phyloP scores from a whole-genome alignment of 2,113 vertebrate genomes.

The Puffinus mauretanicus region DNA sequence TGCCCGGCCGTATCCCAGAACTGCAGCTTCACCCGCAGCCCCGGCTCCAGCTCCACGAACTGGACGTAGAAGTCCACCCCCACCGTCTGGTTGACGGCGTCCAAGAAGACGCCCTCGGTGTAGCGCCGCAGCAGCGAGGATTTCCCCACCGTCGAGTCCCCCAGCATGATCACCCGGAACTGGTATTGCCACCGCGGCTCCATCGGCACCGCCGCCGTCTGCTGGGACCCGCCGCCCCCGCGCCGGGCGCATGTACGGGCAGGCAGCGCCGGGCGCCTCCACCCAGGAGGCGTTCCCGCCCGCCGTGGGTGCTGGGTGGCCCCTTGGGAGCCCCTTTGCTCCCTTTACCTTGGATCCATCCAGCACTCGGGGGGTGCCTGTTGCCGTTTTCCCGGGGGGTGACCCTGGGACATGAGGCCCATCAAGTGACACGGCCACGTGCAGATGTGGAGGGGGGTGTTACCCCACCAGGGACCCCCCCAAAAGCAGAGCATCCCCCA shows the following conservation, averaged over 20 bases:
- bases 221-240: background rate
- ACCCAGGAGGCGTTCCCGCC: conserved; percentile 38
- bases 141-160: conserved; percentile 87
- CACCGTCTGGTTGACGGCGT: conserved; percentile 79
- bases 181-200: conserved; percentile 86
- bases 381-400: background rate
- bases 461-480: background rate
- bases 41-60: conserved; percentile 82
- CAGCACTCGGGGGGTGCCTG: rapidly evolving
- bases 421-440: background rate
- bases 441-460: too few species aligned
- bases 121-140: conserved; percentile 83
- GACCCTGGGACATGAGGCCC: background rate
- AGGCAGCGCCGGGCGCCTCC: background rate
- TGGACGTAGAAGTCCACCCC: conserved; percentile 87
- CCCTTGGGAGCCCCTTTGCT: background rate
- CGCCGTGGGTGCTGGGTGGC: background rate
- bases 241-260: background rate
- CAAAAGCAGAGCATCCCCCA: background rate
- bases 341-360: background rate
- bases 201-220: conserved; percentile 13
- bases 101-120: conserved; percentile 80
- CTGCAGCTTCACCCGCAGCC: conserved; percentile 82
- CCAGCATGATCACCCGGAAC: conserved; percentile 87
- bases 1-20: conserved; percentile 92